These are phyloP conservation scores for Philantomba maxwellii DNA, from an alignment of 2,113 vertebrate species.

Conservation along the genomic window DNA sequence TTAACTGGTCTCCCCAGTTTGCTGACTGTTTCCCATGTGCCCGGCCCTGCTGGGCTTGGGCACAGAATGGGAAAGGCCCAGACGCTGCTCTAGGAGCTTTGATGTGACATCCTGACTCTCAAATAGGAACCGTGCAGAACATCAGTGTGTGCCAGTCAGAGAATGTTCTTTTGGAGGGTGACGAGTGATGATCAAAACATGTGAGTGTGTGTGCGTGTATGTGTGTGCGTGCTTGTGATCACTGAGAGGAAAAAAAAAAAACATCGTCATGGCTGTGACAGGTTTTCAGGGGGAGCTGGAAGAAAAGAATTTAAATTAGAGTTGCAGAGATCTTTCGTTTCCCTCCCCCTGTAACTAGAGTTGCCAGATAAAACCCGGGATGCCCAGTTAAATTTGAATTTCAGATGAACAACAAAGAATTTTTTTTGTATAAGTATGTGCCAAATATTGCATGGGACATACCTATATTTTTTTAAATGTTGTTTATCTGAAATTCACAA, in stretches of 20 bases:
- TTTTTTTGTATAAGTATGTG: too few relatives aligned
- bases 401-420: not conserved
- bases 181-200: too few relatives aligned
- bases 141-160: fast-evolving
- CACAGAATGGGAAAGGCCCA: fast-evolving
- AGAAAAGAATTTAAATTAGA: not conserved
- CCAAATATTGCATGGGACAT: not conserved
- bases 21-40: fast-evolving
- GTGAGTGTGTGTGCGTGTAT: not conserved
- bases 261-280: fast-evolving
- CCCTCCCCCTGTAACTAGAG: fast-evolving
- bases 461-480: not conserved
- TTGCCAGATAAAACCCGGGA: not conserved
- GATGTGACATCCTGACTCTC: not conserved
- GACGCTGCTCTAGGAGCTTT: not conserved
- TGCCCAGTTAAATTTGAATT: not conserved
- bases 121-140: fast-evolving
- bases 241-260: not conserved
- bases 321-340: not conserved
- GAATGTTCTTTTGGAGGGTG: not conserved
- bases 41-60: fast-evolving
- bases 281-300: not conserved
- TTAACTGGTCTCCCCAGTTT: fast-evolving
- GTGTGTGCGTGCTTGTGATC: fast-evolving
- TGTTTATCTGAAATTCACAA: not conserved